Base-by-base conservation (phyloP, 2,113 vertebrate genomes). In the Sclerurus mexicanus region DNA sequence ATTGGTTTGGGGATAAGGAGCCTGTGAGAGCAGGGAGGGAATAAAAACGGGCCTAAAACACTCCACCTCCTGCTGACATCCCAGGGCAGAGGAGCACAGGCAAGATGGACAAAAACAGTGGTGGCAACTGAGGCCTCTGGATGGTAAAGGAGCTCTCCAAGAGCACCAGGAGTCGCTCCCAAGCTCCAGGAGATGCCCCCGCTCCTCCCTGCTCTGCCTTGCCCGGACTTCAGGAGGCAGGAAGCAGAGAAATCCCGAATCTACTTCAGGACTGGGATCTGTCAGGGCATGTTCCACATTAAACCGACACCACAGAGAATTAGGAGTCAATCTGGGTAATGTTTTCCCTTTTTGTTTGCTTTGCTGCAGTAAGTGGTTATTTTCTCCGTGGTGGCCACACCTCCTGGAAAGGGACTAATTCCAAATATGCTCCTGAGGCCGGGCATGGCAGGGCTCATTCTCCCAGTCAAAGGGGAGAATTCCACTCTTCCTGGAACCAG, bases 371-470 rank as follows among this genome's bases (percentile, higher is more conserved):
- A 47, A 87, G 88, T 76, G 85, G 49, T 86, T 66, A 90, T 95
- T 96, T 95, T 93, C 90, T 60, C 90, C 71, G 91, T 3, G 91
- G 90, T 50, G 90, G 71, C 87, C 90, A 86, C 91, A 79, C 81
- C 79, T 86, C 88, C 92, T 62, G 12, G 2, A 12, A 92, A 91
- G 64, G 83, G 60, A 47, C 59, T 85, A 12, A 27, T 63, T 93
- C 78, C 46, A 3, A 58, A 30, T 4, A 1, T 7, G 71, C 81
- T 80, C 4, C 0, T 37, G 40, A 12, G 56, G 91, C 87, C 4
- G 47, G 68, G 89, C 77, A 78, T 1, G 40, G 46, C 74, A 27
- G 55, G 39, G 56, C 55, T 63, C 49, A 35, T 33, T 53, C 59
- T 78, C 46, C 52, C 69, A 42, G 44, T 49, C 49, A 27, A 47